phyloP scores from a whole-genome alignment of 2,797 vertebrate species.

The Poeciliopsis paucimaculata region DNA sequence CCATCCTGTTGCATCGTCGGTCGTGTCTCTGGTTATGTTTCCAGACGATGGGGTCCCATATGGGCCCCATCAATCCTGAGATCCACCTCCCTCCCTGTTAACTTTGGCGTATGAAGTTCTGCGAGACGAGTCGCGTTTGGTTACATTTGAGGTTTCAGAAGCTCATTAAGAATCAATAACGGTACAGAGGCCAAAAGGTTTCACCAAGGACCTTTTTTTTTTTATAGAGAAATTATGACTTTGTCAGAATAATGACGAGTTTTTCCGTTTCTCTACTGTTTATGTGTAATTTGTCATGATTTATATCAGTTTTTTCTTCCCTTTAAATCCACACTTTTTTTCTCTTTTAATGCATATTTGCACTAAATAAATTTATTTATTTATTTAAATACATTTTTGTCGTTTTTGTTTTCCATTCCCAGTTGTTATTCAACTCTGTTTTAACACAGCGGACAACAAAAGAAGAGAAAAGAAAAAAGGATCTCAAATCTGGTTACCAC shows the following conservation, averaged over 20 bases:
- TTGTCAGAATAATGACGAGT: background rate
- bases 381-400: background rate
- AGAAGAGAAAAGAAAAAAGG: background rate
- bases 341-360: background rate
- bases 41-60: constrained; percentile 59
- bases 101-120: constrained; percentile 8
- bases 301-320: background rate
- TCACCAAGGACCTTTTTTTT: background rate
- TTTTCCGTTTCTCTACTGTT: background rate
- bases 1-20: constrained; percentile 31
- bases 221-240: background rate
- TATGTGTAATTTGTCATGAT: background rate
- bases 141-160: constrained; percentile 21
- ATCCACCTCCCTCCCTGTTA: constrained; percentile 14
- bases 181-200: background rate
- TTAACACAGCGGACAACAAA: background rate
- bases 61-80: constrained; percentile 54
- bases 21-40: constrained; percentile 28
- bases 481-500: constrained; percentile 26
- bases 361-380: no score
- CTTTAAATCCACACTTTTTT: background rate
- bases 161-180: constrained; percentile 18
- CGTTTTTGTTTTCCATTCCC: background rate
- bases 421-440: background rate
- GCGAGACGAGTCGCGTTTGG: background rate